Percentiles rank a stretch among this genome's conserved stretches.
These are phyloP conservation scores for Panthera leo DNA, from an alignment of 2,113 vertebrate species.

Conservation along the genomic window DNA sequence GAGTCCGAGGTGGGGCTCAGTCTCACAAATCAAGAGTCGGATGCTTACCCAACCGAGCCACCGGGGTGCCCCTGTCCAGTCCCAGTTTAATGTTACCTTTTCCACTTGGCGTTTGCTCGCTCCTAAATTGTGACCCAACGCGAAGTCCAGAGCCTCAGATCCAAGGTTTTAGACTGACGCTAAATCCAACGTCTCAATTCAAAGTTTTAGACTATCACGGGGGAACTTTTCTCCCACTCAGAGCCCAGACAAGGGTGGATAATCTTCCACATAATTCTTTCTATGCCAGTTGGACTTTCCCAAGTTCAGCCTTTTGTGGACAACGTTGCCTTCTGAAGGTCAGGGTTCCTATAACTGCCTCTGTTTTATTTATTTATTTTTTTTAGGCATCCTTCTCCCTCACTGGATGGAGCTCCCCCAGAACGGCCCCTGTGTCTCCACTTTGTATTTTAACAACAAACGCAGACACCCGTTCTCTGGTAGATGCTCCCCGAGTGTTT, in stretches of 20 bases:
- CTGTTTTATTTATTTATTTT: not conserved
- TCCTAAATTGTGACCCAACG: not conserved
- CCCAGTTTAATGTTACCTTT: not conserved
- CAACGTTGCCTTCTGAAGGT: not conserved
- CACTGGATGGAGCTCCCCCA: not conserved
- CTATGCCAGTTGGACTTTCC: not conserved
- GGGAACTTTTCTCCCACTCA: not conserved
- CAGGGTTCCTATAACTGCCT: not conserved
- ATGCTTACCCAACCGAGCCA: no score
- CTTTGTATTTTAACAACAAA: not conserved
- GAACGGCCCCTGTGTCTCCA: no score
- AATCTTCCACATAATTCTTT: not conserved
- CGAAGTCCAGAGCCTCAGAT: not conserved
- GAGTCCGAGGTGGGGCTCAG: no score
- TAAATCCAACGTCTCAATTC: not conserved
- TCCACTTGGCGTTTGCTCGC: not conserved
- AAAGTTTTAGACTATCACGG: not conserved
- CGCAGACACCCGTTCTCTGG: rapidly evolving
- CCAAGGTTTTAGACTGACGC: not conserved
- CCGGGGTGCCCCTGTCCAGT: no score
- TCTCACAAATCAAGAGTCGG: no score
- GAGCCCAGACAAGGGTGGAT: not conserved
- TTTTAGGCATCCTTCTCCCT: not conserved
- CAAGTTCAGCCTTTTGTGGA: not conserved
- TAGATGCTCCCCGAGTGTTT: not conserved